phyloP scores from a whole-genome alignment of 30 jellyfish, hydroid and myxozoan species.

The Cassiopea xamachana region DNA sequence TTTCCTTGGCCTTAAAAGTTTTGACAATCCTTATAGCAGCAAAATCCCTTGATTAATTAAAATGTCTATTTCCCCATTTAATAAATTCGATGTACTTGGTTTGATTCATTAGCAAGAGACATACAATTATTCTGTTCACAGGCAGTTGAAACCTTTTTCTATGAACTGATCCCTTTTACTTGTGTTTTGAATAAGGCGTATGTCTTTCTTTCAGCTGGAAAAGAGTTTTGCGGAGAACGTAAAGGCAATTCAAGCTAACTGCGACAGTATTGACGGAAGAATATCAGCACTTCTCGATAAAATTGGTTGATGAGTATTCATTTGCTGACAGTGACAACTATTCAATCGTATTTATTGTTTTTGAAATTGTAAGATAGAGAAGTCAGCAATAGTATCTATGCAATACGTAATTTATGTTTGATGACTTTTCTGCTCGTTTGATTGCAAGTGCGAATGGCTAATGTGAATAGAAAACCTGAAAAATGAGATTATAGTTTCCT shows the following conservation, averaged over 20 bases:
- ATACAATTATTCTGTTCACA: not conserved
- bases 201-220: constrained; percentile 68
- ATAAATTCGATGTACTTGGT: too few relatives aligned
- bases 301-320: constrained; percentile 57
- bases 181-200: not conserved
- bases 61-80: too few relatives aligned
- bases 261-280: constrained; percentile 80
- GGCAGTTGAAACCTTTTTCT: not conserved
- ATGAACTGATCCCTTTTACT: not conserved
- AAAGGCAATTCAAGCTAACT: constrained; percentile 73
- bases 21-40: too few relatives aligned
- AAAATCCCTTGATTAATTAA: too few relatives aligned
- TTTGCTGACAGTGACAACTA: not conserved
- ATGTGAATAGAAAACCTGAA: too few relatives aligned
- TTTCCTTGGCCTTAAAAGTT: too few relatives aligned
- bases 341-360: constrained; percentile 12
- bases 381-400: not conserved
- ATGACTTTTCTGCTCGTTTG: not conserved
- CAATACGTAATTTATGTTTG: not conserved
- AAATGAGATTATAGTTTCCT: too few relatives aligned
- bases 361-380: not conserved
- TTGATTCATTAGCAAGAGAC: too few relatives aligned
- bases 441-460: too few relatives aligned
- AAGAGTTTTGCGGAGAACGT: constrained; percentile 76
- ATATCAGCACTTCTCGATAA: constrained; percentile 74